Evolutionary conservation across 1,140 invertebrate genomes (phyloP), one percentile per base, ranked within the genome.

Genomic region (Psix sp.): DNA sequence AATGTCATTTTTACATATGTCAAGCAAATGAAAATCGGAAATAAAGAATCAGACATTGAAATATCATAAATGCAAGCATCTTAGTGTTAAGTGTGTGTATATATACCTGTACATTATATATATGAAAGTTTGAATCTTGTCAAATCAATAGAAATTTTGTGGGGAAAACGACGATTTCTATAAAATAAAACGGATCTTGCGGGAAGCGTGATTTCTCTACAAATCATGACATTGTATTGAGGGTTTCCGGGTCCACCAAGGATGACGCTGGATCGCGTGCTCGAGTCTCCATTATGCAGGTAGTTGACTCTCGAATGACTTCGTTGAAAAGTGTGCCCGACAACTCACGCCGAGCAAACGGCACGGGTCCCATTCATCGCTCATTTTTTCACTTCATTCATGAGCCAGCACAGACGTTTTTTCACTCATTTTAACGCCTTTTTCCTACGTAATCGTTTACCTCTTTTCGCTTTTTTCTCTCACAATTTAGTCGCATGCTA

Each of bases 281-380:
- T 63, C 57, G 46, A 42, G 59, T 68, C 68, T 65, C 70, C 63
- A 74, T 70, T 76, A 78, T 76, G 77, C 78, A 80, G 78, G 78
- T 80, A 77, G 74, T 80, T 80, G 75, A 74, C 76, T 77, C 74
- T 78, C 76, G 67, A 76, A 78, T 80, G 76, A 80, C 78, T 80
- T 72, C 54, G 76, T 74, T 78, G 77, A 80, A 80, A 78, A 80
- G 74, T 75, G 51, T 75, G 67, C 49, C 60, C 54, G 76, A 49
- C 63, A 65, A 68, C 71, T 74, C 70, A 76, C 62, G 76, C 51
- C 68, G 52, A 67, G 73, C 59, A 74, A 77, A 60, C 74, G 78
- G 70, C 78, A 80, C 78, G 77, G 67, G 70, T 65, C 76, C 78
- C 76, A 78, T 76, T 78, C 73, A 60, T 68, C 33, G 45, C 18